Evolutionary conservation across 2,797 vertebrate genomes (phyloP).

Genomic region (Cyclura pinguis): DNA sequence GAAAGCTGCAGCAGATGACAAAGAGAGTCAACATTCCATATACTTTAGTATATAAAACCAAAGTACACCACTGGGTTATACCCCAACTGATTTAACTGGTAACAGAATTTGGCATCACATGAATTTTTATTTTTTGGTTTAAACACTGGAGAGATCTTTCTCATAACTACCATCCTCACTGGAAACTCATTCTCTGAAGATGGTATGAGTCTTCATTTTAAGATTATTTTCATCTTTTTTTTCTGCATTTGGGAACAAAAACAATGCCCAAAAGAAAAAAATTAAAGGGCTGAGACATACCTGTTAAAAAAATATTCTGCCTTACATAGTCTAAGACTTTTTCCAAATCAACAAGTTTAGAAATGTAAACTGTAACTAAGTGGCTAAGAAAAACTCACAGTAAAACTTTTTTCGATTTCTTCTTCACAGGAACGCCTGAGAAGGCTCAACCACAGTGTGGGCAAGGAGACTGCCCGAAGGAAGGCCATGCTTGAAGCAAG

Average conservation of each 20-base stretch:
- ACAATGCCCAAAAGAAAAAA: too few species aligned
- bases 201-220: too few species aligned
- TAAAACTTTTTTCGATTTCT: not conserved
- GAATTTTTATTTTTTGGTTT: not conserved
- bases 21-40: too few species aligned
- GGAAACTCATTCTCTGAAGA: too few species aligned
- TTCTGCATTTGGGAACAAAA: too few species aligned
- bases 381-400: not conserved
- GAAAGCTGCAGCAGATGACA: too few species aligned
- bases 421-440: constrained; percentile 85
- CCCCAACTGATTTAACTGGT: not conserved
- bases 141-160: not conserved
- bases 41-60: too few species aligned
- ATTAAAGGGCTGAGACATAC: too few species aligned
- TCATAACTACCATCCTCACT: not conserved
- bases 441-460: constrained; percentile 92
- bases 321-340: too few species aligned
- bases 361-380: not conserved
- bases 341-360: not conserved
- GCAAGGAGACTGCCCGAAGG: constrained; percentile 91
- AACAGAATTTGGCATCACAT: too few species aligned
- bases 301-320: too few species aligned
- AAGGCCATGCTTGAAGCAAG: constrained; percentile 93
- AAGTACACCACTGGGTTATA: not conserved
- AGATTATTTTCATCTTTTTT: too few species aligned